Conservation (phyloP, 1,140 invertebrate species). For the Radopholus similis region DNA sequence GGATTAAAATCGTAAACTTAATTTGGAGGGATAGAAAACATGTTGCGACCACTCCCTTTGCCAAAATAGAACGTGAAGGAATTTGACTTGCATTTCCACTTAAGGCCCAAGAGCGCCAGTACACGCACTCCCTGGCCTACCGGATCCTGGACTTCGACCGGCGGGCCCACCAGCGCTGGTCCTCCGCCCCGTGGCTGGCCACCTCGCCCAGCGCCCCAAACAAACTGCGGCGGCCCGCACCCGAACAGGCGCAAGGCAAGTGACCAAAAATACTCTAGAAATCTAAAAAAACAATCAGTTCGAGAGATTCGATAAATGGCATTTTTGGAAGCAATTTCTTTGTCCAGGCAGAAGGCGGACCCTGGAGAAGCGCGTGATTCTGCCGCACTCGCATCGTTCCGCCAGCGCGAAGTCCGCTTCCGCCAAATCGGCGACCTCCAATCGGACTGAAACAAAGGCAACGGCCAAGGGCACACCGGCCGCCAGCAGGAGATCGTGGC, state of each 20-base stretch:
- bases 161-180: conserved; percentile 27
- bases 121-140: conserved; percentile 34
- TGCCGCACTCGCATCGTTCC: background rate
- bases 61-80: too few species aligned
- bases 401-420: too few species aligned
- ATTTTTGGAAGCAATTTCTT: background rate
- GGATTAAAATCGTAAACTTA: too few species aligned
- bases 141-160: conserved; percentile 35
- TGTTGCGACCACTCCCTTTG: too few species aligned
- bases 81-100: too few species aligned
- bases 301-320: background rate
- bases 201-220: conserved; percentile 18
- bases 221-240: conserved; percentile 24
- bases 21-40: too few species aligned
- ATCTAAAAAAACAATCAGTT: too few species aligned
- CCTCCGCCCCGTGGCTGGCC: conserved; percentile 33
- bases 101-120: conserved; percentile 29
- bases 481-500: too few species aligned
- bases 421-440: too few species aligned
- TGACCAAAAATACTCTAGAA: too few species aligned
- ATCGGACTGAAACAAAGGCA: too few species aligned
- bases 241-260: background rate
- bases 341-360: background rate
- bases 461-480: too few species aligned
- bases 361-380: background rate